These are phyloP conservation scores for Venustoraphidia nigricollis DNA, from an alignment of 2,888 invertebrate species.

Conservation along the genomic window DNA sequence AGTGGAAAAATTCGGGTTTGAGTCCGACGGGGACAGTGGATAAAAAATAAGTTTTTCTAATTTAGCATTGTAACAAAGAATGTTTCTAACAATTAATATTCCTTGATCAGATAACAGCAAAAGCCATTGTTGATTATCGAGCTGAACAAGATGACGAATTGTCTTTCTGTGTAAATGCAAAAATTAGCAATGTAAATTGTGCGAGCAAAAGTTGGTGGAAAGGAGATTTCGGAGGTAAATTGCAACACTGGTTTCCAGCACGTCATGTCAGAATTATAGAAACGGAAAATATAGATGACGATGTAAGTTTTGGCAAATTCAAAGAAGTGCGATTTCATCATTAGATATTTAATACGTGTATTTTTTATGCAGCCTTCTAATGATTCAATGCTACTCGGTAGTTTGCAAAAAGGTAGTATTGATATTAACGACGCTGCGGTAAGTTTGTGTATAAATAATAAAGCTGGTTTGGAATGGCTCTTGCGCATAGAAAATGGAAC, in stretches of 20 bases:
- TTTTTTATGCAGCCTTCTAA: conserved; percentile 17
- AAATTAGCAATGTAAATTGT: conserved; percentile 86
- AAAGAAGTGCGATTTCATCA: too few relatives aligned
- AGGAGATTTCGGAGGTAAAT: conserved; percentile 86
- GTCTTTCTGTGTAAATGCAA: conserved; percentile 86
- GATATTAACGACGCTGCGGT: conserved; percentile 79
- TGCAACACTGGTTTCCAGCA: conserved; percentile 83
- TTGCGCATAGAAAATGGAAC: conserved; percentile 62
- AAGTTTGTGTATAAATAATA: conserved; percentile 44
- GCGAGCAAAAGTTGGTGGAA: conserved; percentile 88
- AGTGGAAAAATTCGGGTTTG: too few relatives aligned
- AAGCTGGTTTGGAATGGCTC: conserved; percentile 53
- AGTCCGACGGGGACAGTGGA: too few relatives aligned
- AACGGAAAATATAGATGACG: conserved; percentile 32
- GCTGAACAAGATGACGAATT: conserved; percentile 80
- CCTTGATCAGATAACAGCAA: conserved; percentile 48
- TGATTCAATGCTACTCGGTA: conserved; percentile 58
- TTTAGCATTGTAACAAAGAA: too few relatives aligned
- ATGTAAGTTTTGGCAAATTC: too few relatives aligned
- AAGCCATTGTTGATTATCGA: conserved; percentile 80
- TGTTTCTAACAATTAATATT: too few relatives aligned
- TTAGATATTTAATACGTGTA: conserved; percentile 18
- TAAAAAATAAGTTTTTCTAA: too few relatives aligned
- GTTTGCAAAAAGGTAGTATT: conserved; percentile 70
- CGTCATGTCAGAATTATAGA: conserved; percentile 82